Evolutionary conservation across 2,113 vertebrate genomes (phyloP), one percentile per base, ranked within the genome.

Genomic region (Colistium nudipinnis): DNA sequence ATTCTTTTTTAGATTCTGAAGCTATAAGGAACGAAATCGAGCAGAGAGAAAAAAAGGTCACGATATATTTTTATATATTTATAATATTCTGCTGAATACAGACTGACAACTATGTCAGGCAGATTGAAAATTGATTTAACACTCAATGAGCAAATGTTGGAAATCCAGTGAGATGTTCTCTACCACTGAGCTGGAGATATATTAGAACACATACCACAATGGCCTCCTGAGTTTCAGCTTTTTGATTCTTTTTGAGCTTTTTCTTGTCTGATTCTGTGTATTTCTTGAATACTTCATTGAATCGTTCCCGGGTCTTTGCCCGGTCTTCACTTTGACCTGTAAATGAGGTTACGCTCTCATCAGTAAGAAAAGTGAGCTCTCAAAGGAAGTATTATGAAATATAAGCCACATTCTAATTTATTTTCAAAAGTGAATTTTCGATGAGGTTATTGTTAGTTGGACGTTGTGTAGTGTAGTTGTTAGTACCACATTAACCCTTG

Each of bases 311-410:
- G 41, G 95, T 96, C 90, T 93, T 96, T 63, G 91, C 91, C 87
- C 95, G 95, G 54, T 95, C 95, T 83, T 97, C 95, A 92, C 93
- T 96, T 81, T 95, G 93, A 90, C 91, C 96, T 98, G 79, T 31
- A 83, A 4, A 36, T 4, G 7, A 25, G 12, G 13, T 28, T 72
- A 85, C 22, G 53, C 9, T 4, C 4, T 49, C 9, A 17, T 43
- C 11, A 45, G 8, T 3, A n/a, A 13, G 6, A 35, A 13, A 55
- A 16, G 25, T 31, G 49, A 17, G 4, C 17, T 30, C 27, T 4
- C 17, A 14, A 36, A 14, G 14, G 14, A 36, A 4, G 12, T 36
- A 36, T 3, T 0, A n/a, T n/a, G n/a, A n/a, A n/a, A n/a, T n/a
- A n/a, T n/a, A n/a, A n/a, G n/a, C n/a, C n/a, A n/a, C n/a, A n/a